Base-by-base conservation (phyloP, 2,113 vertebrate genomes). In the Nicator chloris region DNA sequence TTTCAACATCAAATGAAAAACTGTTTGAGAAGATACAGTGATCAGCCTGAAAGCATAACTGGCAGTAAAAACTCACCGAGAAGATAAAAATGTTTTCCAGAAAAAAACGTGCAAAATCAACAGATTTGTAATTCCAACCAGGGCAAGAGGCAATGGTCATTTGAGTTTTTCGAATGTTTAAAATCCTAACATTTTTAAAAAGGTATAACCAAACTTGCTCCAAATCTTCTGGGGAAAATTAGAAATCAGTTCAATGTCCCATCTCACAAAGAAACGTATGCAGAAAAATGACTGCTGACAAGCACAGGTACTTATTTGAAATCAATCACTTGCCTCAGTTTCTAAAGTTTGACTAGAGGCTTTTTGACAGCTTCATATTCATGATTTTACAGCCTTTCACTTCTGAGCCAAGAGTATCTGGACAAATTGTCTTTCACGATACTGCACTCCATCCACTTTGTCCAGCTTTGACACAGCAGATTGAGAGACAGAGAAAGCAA, bases 231-330 rank as follows among this genome's bases (percentile, higher is more conserved):
- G 64, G 40, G 54, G 11, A 31, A 88, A 79, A 75, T 18, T 8
- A 49, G 26, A 72, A 78, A 60, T 12, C 11, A 49, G 14, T 19
- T 80, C 22, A 15, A 5, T 40, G 15, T 45, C 33, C 22, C 14
- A 45, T 21, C 14, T 51, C 6, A 53, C 18, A 47, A 24, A n/a
- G n/a, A 59, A 19, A 19, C 0, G 1, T 1, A 42, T 2, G 9
- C 28, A 42, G 51, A 59, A 68, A 54, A 79, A 68, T 27, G 12
- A 65, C 30, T 65, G 37, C 45, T 81, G 45, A 45, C 35, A 59
- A 92, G 30, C 23, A 10, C 8, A 54, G 20, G 6, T 45, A 10
- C 15, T 59, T 31, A 37, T 54, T 31, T 80, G 44, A 89, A 86
- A 80, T 39, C 22, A 37, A 35, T 84, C 31, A 39, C 4, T 50